Evolutionary conservation across 2,113 vertebrate genomes (phyloP).

Genomic region (Stegostoma tigrinum): DNA sequence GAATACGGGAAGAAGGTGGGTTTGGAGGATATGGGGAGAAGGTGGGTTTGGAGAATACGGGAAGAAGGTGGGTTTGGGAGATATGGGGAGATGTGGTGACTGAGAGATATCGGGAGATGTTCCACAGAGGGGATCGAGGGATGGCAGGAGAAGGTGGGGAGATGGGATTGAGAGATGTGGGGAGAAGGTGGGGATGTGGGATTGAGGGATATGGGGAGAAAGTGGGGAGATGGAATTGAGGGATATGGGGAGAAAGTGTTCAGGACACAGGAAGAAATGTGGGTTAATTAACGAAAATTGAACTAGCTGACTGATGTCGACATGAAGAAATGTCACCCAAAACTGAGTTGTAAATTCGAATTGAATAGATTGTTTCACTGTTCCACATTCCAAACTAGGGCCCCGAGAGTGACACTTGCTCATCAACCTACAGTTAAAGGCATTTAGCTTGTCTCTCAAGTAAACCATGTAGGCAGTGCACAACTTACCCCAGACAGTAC

Average conservation of each 20-base stretch:
- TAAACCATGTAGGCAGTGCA: background rate
- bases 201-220: background rate
- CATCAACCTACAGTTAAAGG: background rate
- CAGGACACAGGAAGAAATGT: background rate
- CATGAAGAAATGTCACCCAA: background rate
- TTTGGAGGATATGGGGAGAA: background rate
- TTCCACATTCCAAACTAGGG: background rate
- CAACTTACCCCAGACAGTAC: background rate
- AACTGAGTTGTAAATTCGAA: background rate
- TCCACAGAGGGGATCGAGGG: background rate
- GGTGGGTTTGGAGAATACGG: background rate
- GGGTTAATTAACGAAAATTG: background rate
- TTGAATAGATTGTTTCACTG: background rate
- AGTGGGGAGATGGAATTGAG: background rate
- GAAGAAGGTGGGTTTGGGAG: background rate
- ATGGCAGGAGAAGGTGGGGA: background rate
- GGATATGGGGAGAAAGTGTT: background rate
- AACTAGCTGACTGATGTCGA: background rate
- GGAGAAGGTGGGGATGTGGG: background rate
- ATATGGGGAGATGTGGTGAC: background rate
- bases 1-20: background rate
- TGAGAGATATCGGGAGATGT: background rate
- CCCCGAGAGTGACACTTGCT: background rate
- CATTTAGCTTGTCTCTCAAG: background rate
- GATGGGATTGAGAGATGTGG: background rate